Percentiles rank a stretch among this genome's conserved stretches.
Conservation (phyloP, 2,888 invertebrate genomes). For the Eristalis pertinax region DNA sequence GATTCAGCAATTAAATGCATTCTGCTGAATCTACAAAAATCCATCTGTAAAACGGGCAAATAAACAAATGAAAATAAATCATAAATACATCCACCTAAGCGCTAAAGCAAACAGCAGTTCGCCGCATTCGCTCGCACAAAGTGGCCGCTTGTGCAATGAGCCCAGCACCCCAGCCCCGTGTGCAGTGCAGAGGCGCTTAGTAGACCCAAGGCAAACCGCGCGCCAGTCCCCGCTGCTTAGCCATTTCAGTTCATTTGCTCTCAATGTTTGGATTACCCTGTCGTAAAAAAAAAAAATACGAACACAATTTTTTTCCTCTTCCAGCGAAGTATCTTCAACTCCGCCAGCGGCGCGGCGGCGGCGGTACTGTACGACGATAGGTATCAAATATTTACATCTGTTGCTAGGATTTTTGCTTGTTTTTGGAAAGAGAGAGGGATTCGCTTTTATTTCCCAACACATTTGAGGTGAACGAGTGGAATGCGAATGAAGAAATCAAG, state of each 20-base stretch:
- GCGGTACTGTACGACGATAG: not conserved
- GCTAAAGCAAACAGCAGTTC: conserved; percentile 58
- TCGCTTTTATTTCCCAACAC: conserved; percentile 42
- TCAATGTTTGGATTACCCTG: conserved; percentile 55
- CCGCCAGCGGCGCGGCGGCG: conserved; percentile 18
- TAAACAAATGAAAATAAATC: conserved; percentile 62
- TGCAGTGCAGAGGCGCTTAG: conserved; percentile 45
- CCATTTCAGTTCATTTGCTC: conserved; percentile 66
- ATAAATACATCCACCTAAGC: conserved; percentile 61
- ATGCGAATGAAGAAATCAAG: conserved; percentile 59
- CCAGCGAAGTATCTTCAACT: conserved; percentile 15
- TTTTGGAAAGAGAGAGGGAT: not conserved
- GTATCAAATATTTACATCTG: conserved; percentile 67
- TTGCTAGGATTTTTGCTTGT: conserved; percentile 22
- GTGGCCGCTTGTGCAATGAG: conserved; percentile 18
- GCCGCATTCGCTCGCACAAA: conserved; percentile 49
- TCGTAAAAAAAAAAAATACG: conserved; percentile 32
- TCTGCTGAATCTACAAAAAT: conserved; percentile 43
- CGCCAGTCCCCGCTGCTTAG: conserved; percentile 31
- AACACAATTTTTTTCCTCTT: conserved; percentile 2
- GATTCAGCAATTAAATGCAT: conserved; percentile 49
- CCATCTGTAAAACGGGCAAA: conserved; percentile 27
- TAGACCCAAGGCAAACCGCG: conserved; percentile 3
- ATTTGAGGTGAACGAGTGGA: conserved; percentile 21
- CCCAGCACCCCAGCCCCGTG: not conserved